phyloP scores from a whole-genome alignment of 2,888 invertebrate genomes.

The Caenorhabditis drosophilae region DNA sequence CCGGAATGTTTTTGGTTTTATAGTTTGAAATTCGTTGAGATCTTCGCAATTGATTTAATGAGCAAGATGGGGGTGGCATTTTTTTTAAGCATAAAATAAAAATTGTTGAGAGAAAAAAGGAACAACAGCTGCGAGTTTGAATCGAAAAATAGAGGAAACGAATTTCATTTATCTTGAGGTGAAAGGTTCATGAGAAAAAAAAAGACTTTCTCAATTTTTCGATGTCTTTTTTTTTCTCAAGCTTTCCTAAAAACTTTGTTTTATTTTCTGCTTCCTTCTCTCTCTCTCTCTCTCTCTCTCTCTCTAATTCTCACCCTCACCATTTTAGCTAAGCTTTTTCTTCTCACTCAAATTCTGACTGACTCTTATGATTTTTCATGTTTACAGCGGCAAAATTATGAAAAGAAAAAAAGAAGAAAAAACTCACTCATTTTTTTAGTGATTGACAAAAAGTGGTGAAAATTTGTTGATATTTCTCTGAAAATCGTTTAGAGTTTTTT shows the following conservation, averaged over 20 bases:
- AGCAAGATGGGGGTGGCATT: background rate
- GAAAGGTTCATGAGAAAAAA: background rate
- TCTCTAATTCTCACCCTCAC: too few species aligned
- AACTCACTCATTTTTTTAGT: too few species aligned
- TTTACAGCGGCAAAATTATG: too few species aligned
- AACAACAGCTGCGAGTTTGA: background rate
- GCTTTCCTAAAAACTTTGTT: background rate
- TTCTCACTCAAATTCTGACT: too few species aligned
- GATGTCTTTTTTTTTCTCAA: conserved; percentile 7
- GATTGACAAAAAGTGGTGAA: too few species aligned
- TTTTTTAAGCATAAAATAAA: background rate
- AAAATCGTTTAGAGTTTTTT: too few species aligned
- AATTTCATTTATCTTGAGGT: background rate
- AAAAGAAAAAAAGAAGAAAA: too few species aligned
- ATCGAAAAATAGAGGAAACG: background rate
- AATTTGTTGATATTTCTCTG: too few species aligned
- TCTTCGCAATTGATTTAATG: background rate
- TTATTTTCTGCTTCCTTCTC: too few species aligned
- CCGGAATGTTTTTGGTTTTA: background rate
- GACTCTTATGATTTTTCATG: too few species aligned
- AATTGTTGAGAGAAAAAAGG: conserved; percentile 2
- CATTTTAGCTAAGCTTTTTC: too few species aligned
- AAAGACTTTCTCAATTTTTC: conserved; percentile 9
- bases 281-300: too few species aligned
- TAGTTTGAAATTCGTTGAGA: conserved; percentile 3